These are phyloP conservation scores for Psilanteris sp. DNA, from an alignment of 1,140 invertebrate genomes.

Conservation along the genomic window DNA sequence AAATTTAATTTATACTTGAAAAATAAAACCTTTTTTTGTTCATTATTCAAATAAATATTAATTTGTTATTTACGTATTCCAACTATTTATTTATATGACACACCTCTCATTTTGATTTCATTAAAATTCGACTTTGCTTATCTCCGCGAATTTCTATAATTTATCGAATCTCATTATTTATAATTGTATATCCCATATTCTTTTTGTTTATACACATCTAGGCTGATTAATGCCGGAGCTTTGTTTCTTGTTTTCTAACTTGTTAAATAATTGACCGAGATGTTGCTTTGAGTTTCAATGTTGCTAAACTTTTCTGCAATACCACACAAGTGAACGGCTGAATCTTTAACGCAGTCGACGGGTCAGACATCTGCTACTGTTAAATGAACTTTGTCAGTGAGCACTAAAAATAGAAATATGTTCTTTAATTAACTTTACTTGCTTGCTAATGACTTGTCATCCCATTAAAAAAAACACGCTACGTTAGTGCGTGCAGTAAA, in stretches of 20 bases:
- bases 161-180: no score
- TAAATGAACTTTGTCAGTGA: slow-evolving; percentile 25
- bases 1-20: no score
- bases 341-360: slow-evolving; percentile 40
- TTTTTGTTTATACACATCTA: background rate
- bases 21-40: no score
- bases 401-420: slow-evolving; percentile 38
- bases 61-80: no score
- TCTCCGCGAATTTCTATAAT: no score
- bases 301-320: slow-evolving; percentile 35
- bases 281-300: slow-evolving; percentile 40
- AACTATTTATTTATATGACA: no score
- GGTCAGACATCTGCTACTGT: slow-evolving; percentile 45
- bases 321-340: slow-evolving; percentile 35
- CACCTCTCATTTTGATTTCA: no score
- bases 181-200: background rate
- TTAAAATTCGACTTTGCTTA: no score
- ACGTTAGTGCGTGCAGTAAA: slow-evolving; percentile 1
- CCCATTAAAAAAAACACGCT: slow-evolving; percentile 6
- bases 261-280: slow-evolving; percentile 46
- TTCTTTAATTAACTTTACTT: slow-evolving; percentile 43
- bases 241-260: slow-evolving; percentile 25
- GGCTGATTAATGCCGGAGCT: slow-evolving; percentile 18
- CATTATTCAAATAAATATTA: no score
- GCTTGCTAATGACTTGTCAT: slow-evolving; percentile 27